Evolutionary conservation across 2,797 vertebrate species (phyloP), one percentile per base, ranked within the genome.

Genomic region (Coreius guichenoti): DNA sequence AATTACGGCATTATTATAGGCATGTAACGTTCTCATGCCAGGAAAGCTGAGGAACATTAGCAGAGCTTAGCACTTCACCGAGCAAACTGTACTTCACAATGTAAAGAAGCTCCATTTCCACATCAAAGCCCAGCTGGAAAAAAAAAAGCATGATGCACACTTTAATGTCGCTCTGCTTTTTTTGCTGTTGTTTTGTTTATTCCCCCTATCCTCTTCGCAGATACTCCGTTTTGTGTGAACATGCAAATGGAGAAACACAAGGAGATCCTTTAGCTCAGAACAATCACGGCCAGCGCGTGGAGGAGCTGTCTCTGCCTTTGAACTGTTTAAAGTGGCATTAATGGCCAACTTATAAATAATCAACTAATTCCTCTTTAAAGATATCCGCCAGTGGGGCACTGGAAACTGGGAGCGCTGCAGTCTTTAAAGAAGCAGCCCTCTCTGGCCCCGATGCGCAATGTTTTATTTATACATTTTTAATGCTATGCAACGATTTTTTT

Each of bases 221-320:
- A 79, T 96, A 97, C 96, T 97, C 95, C 93, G 93, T 96, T 97
- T 97, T 94, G 93, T 94, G 95, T 93, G 95, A 95, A 98, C 96
- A 98, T 96, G 95, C 91, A 96, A 96, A 97, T 96, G 94, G 91
- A 61, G 87, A 94, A 73, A 90, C 89, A 96, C 56, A 92, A 97
- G 95, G 94, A 95, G 93, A 94, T 94, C 94, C 94, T 96, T 94
- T 94, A 92, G 93, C 95, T 90, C 89, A 91, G 91, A 94, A 96
- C 94, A 96, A 95, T 96, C 94, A 93, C 90, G 73, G 91, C 69
- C 92, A 94, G 91, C 91, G 94, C 91, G 93, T 90, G n/a, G 92
- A 94, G 93, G 93, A 93, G 93, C 93, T 89, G 91, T 92, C 56
- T 82, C 79, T 92, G 94, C 88, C 96, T 98, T 97, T 97, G 97